Base-by-base conservation (phyloP, 2,888 invertebrate species). In the Norana najaformis region DNA sequence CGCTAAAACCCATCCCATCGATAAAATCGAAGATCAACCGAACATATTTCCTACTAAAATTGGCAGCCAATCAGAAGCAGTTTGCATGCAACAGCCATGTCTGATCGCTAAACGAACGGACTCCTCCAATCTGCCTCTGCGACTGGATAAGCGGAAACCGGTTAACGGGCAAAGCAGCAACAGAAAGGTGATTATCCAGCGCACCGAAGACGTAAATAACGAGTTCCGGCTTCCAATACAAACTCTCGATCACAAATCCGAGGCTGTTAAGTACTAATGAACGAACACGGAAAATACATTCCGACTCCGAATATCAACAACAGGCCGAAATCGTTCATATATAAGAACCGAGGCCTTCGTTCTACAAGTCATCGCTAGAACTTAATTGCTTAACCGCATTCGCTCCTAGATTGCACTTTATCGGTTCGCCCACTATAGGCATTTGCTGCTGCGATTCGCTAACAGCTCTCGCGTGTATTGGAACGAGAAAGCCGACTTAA, bases 181-280 rank as follows among this genome's bases (percentile, higher is more conserved):
- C 30, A 69, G 69, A 69, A 69, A n/a, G n/a, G 11, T n/a, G 69
- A 69, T 69, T 69, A 69, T 69, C n/a, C 23, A n/a, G 30, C 30
- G 69, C 30, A n/a, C 69, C 30, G n/a, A n/a, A 69, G 2, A n/a
- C 69, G 13, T 69, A 69, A 69, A 69, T 69, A 69, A n/a, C 69
- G 30, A 69, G 69, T 69, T 69, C 69, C 69, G 69, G 69, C n/a
- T 69, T n/a, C n/a, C 69, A 69, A 69, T n/a, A 69, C 69, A 69
- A 69, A n/a, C 69, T 69, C 69, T 69, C 69, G 69, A 69, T 53
- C 69, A n/a, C 69, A n/a, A 69, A 69, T 5, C 69, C 69, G 2
- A 69, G 69, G n/a, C 69, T 23, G 47, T 23, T 47, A 23, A 20
- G 47, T 47, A 47, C 23, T 23, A 11, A 5, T 6, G 47, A 47